A percentile compares a stretch with the other conserved stretches of the same genome.
phyloP scores from a whole-genome alignment of 2,797 vertebrate species.

The Crenuchus spilurus region DNA sequence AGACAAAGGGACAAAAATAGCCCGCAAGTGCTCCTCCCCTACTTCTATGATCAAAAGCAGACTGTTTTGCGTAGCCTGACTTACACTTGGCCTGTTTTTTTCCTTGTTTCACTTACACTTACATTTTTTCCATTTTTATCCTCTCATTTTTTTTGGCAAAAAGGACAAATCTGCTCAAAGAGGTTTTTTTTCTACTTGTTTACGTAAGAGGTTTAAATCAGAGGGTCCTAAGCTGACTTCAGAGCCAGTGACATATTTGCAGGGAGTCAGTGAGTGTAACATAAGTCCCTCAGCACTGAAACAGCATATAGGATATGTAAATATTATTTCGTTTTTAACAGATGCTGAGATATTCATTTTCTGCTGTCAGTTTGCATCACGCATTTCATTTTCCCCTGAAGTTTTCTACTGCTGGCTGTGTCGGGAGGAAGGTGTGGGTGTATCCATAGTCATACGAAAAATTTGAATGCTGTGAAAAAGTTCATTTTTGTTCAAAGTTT shows the following conservation, averaged over 20 bases:
- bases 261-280: background rate
- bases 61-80: conserved; percentile 43
- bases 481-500: no score
- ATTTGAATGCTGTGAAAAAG: no score
- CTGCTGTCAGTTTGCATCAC: background rate
- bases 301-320: background rate
- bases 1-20: conserved; percentile 63
- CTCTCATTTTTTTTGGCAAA: conserved; percentile 12
- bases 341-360: no score
- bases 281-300: background rate
- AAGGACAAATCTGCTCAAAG: conserved; percentile 33
- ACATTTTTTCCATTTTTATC: background rate
- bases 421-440: conserved; percentile 34
- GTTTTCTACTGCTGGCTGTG: background rate
- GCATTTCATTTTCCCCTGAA: background rate
- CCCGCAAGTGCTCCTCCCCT: conserved; percentile 28
- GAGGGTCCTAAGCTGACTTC: background rate
- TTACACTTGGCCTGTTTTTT: background rate
- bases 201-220: conserved; percentile 20
- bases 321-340: no score
- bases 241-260: conserved; percentile 8
- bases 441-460: no score
- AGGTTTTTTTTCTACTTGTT: conserved; percentile 4
- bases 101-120: conserved; percentile 22
- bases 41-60: conserved; percentile 56